Base-by-base conservation (phyloP, 2,888 invertebrate genomes). In the Euproctis similis region DNA sequence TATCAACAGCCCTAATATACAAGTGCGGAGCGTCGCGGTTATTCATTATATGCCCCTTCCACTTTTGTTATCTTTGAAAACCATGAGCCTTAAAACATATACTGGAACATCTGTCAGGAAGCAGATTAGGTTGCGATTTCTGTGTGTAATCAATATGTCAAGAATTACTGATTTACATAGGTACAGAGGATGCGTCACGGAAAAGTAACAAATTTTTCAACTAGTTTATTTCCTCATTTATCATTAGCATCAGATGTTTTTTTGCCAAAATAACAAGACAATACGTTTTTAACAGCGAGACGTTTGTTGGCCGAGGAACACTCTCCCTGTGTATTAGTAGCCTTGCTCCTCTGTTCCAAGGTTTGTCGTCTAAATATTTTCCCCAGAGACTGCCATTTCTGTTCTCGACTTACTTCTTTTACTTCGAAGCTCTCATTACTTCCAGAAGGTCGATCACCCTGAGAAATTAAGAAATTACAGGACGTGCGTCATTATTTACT, bases 341-440 rank as follows among this genome's bases (percentile, higher is more conserved):
- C 48, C 44, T 72, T 80, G 34, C 56, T 70, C 67, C 70, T 73
- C 28, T 71, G 62, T 34, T 82, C 81, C 40, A 75, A 70, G 50
- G 74, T 80, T 63, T 81, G 80, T 27, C 84, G 81, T 39, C 74
- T 63, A 43, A 84, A 84, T 26, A 82, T 69, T 65, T 84, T 84
- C 0, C 84, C 84, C 39, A 84, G 47, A 16, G 82, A 82, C 48
- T 84, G 84, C 82, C 84, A 84, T 51, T 82, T 84, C 44, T 78
- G 82, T 38, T 84, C 82, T 24, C 70, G 66, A 35, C 51, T 64
- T 29, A 80, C 51, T 51, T 73, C 70, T 48, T 75, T 75, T 20
- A 68, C 69, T 20, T 71, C 70, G 42, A 75, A 77, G 34, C 66
- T 61, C 42, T 74, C 71, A 40, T 71, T 60, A 40, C 70, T 81